A percentile compares a stretch with the other conserved stretches of the same genome.
Conservation (phyloP, 2,888 invertebrate species). For the Netelia melanura region DNA sequence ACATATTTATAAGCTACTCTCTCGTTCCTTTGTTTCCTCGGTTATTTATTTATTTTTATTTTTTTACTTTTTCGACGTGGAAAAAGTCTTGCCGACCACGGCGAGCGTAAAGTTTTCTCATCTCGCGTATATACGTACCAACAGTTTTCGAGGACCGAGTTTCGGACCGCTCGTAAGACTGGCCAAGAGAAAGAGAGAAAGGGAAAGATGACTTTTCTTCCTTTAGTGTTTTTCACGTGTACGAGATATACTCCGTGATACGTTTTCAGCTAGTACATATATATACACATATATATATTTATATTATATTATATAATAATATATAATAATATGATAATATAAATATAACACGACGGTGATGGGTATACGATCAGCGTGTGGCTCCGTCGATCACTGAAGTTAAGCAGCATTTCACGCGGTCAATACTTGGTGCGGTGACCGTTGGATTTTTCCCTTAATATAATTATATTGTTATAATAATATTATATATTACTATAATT, state of each 20-base stretch:
- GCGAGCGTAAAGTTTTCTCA: constrained; percentile 58
- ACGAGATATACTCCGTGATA: constrained; percentile 33
- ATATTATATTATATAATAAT: neutral
- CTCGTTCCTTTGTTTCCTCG: constrained; percentile 11
- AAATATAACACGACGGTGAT: no score
- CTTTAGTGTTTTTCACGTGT: constrained; percentile 2
- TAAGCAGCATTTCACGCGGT: no score
- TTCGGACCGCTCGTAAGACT: constrained; percentile 8
- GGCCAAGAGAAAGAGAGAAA: no score
- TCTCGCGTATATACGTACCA: constrained; percentile 27
- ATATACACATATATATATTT: neutral
- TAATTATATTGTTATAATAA: no score
- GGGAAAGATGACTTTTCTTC: constrained; percentile 30
- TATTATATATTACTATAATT: no score
- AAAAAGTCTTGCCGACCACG: constrained; percentile 4
- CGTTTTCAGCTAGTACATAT: neutral
- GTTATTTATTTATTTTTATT: neutral
- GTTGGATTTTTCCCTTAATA: no score
- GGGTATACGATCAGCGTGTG: no score
- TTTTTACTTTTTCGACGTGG: neutral
- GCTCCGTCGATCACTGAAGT: no score
- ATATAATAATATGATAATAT: no score
- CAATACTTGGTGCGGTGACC: no score
- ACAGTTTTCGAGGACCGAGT: constrained; percentile 36
- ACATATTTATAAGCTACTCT: constrained; percentile 31